These are phyloP conservation scores for Paramormyrops kingsleyae DNA, from an alignment of 2,113 vertebrate species.

Conservation along the genomic window DNA sequence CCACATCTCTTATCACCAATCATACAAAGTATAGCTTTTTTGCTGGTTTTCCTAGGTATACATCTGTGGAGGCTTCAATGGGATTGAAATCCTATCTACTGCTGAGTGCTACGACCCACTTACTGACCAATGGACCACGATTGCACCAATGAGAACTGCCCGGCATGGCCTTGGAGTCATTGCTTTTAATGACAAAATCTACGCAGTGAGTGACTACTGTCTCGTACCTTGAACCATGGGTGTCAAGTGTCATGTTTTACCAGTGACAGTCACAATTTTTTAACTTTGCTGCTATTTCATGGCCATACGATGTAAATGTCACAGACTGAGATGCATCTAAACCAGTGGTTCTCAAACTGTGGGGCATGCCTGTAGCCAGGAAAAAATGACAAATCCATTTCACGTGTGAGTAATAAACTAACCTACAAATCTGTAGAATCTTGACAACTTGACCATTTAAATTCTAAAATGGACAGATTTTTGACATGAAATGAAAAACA, in stretches of 20 bases:
- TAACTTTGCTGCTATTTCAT: not conserved
- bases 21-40: not conserved
- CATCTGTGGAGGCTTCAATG: not conserved
- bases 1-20: not conserved
- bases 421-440: not conserved
- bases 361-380: not conserved
- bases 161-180: slow-evolving; percentile 71
- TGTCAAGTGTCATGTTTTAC: not conserved
- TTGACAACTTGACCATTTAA: not conserved
- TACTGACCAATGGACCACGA: slow-evolving; percentile 65
- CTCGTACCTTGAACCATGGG: not conserved
- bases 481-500: not conserved
- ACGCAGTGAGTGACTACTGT: slow-evolving; percentile 56
- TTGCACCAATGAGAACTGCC: slow-evolving; percentile 66
- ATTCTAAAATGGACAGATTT: not conserved
- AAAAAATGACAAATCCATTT: not conserved
- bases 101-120: slow-evolving; percentile 23
- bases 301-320: not conserved
- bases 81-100: not conserved
- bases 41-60: no score
- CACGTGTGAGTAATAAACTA: not conserved
- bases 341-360: not conserved
- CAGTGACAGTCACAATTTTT: not conserved
- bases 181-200: slow-evolving; percentile 60
- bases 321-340: not conserved